These are phyloP conservation scores for Bufo gargarizans DNA, from an alignment of 2,113 vertebrate species.

Conservation along the genomic window DNA sequence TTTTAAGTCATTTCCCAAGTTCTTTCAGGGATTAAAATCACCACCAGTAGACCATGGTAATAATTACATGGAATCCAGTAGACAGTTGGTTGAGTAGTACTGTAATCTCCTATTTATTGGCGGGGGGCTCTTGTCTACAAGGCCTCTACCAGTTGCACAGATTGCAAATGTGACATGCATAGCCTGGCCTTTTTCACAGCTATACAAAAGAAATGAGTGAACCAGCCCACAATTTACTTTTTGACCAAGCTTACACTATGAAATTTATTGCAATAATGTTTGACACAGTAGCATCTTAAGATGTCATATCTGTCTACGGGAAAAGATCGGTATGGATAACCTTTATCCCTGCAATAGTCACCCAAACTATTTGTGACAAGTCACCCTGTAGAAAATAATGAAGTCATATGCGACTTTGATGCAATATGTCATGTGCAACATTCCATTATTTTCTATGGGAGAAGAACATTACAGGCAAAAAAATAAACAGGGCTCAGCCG, in stretches of 20 bases:
- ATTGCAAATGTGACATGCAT: background rate
- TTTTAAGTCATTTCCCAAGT: too few species aligned
- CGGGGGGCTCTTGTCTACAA: background rate
- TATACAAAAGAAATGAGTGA: background rate
- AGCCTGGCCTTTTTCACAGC: background rate
- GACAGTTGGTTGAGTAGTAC: background rate
- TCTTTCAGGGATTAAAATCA: too few species aligned
- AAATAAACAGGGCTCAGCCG: background rate
- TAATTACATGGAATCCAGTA: background rate
- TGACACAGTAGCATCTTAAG: too few species aligned
- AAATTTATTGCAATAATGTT: background rate
- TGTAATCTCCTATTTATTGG: background rate
- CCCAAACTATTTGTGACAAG: background rate
- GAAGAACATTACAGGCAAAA: background rate
- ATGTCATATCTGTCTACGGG: too few species aligned
- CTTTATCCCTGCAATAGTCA: background rate
- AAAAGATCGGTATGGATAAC: background rate
- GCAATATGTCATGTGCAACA: background rate
- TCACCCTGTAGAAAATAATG: background rate
- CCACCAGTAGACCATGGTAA: background rate
- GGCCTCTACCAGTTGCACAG: background rate
- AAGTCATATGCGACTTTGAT: background rate
- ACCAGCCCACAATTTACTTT: background rate
- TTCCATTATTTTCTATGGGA: background rate
- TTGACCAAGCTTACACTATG: background rate